phyloP scores from a whole-genome alignment of 1,140 invertebrate genomes.

The Trinorchestia longiramus region DNA sequence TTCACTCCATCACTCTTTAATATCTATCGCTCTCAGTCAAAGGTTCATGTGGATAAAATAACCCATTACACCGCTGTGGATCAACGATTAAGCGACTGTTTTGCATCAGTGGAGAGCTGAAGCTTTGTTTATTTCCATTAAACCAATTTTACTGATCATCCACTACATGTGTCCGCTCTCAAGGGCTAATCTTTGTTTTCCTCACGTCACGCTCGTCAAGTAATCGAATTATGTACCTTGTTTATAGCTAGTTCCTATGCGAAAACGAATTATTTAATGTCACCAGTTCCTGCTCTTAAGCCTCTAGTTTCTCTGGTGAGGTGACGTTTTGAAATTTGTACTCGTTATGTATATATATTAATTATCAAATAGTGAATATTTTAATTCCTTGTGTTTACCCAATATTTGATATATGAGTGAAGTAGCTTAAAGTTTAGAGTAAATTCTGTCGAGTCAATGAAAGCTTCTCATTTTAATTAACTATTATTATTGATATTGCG shows the following conservation, averaged over 20 bases:
- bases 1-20: neutral
- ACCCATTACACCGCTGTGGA: neutral
- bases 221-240: neutral
- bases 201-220: neutral
- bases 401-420: neutral
- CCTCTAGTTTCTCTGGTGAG: neutral
- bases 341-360: too few species aligned
- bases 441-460: neutral
- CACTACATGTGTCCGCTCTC: neutral
- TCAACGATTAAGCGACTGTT: neutral
- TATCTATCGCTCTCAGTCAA: neutral
- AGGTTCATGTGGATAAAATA: neutral
- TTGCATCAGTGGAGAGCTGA: neutral
- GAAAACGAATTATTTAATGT: neutral
- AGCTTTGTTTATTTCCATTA: neutral
- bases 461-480: neutral
- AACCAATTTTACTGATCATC: constrained; percentile 22
- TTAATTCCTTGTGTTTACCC: too few species aligned
- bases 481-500: neutral
- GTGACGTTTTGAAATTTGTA: neutral
- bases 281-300: neutral
- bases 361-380: too few species aligned
- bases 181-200: neutral
- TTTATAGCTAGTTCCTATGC: neutral
- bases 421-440: neutral